Evolutionary conservation across 1,140 invertebrate genomes (phyloP).

Genomic region (Lordiphosa collinella): DNA sequence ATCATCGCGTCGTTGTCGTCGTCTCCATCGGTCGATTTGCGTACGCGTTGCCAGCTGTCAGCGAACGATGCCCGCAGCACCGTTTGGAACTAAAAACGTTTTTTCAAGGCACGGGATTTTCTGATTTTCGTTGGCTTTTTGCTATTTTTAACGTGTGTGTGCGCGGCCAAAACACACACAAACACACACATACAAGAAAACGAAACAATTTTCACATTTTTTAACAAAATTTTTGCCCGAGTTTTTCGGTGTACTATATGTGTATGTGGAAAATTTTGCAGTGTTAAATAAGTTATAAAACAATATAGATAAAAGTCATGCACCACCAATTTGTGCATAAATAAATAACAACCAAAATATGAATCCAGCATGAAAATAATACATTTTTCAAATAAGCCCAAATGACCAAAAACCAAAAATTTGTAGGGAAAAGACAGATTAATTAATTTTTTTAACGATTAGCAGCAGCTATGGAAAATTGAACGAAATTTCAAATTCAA

Average conservation of each 20-base stretch:
- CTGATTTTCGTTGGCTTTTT: conserved; percentile 37
- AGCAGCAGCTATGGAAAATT: too few relatives aligned
- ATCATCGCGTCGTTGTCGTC: conserved; percentile 32
- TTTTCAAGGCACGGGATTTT: conserved; percentile 62
- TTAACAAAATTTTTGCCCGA: conserved; percentile 56
- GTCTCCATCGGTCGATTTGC: conserved; percentile 8
- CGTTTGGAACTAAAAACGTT: conserved; percentile 54
- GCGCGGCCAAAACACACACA: conserved; percentile 24
- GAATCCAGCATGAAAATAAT: background rate
- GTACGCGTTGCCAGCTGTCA: conserved; percentile 46
- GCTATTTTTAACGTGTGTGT: conserved; percentile 68
- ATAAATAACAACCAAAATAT: conserved; percentile 6
- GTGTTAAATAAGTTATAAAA: conserved; percentile 70
- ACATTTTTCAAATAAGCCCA: too few relatives aligned
- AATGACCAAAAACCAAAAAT: background rate
- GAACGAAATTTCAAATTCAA: too few relatives aligned
- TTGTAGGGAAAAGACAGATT: too few relatives aligned
- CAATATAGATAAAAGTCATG: conserved; percentile 37
- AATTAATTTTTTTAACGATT: conserved; percentile 27
- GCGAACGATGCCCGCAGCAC: conserved; percentile 17
- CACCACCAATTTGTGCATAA: too few relatives aligned
- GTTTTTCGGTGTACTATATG: conserved; percentile 30
- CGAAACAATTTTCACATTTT: conserved; percentile 44
- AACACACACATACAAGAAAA: conserved; percentile 14
- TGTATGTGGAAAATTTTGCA: conserved; percentile 62